A percentile compares a stretch with the other conserved stretches of the same genome.
Conservation (phyloP, 2,888 invertebrate genomes). For the Eupithecia subumbrata region DNA sequence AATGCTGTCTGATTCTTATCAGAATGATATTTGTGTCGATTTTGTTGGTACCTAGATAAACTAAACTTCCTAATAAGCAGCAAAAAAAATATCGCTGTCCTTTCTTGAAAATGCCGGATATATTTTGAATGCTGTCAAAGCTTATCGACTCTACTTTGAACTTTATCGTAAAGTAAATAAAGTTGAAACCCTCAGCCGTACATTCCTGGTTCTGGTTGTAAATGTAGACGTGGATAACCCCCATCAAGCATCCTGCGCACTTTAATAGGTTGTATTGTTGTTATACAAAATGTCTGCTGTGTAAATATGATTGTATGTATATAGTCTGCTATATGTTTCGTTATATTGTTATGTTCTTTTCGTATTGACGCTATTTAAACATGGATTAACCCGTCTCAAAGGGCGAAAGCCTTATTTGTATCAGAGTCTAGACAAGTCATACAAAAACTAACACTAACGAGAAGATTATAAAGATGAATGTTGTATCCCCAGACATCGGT, state of each 20-base stretch:
- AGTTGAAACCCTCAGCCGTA: slow-evolving; percentile 2
- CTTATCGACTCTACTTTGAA: background rate
- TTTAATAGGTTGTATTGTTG: slow-evolving; percentile 24
- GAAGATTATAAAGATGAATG: background rate
- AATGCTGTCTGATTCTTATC: background rate
- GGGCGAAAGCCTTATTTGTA: background rate
- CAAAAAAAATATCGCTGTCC: background rate
- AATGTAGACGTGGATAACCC: slow-evolving; percentile 37
- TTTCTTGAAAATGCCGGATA: background rate
- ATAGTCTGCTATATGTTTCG: slow-evolving; percentile 23
- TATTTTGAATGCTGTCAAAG: background rate
- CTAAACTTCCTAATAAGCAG: background rate
- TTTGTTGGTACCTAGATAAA: background rate
- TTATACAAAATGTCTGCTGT: slow-evolving; percentile 18
- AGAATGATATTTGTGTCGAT: background rate
- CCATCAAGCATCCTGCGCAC: slow-evolving; percentile 15
- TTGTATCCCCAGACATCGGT: background rate
- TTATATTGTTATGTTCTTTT: slow-evolving; percentile 2
- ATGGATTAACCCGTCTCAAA: background rate
- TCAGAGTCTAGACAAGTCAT: background rate
- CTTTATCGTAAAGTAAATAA: background rate
- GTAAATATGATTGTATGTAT: slow-evolving; percentile 25
- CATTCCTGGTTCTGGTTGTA: slow-evolving; percentile 10
- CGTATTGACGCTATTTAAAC: slow-evolving; percentile 6
- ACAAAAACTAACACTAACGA: background rate